Evolutionary conservation across 2,888 invertebrate species (phyloP).

Genomic region (Euphydryas editha): DNA sequence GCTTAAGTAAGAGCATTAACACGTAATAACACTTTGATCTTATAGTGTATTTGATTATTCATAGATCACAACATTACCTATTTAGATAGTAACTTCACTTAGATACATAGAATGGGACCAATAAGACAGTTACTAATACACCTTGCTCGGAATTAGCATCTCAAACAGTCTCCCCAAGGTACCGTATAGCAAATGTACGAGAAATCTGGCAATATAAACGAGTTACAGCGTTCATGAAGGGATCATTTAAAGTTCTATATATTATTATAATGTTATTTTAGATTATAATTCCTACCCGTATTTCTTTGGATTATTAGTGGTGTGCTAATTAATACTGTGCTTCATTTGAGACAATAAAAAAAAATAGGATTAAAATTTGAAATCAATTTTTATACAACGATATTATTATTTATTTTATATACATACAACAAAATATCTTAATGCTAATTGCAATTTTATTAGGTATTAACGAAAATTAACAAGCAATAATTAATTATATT

Average conservation of each 20-base stretch:
- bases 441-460: too few species aligned
- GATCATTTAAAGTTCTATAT: slow-evolving; percentile 16
- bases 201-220: slow-evolving; percentile 65
- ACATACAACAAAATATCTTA: too few species aligned
- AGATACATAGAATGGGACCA: slow-evolving; percentile 54
- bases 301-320: too few species aligned
- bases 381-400: too few species aligned
- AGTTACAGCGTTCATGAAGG: slow-evolving; percentile 11
- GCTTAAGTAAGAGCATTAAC: background rate
- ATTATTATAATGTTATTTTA: too few species aligned
- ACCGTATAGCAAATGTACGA: slow-evolving; percentile 46
- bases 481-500: too few species aligned
- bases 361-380: too few species aligned
- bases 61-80: slow-evolving; percentile 40
- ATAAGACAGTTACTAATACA: slow-evolving; percentile 73
- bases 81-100: slow-evolving; percentile 40
- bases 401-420: too few species aligned
- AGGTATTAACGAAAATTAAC: too few species aligned
- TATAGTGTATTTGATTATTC: slow-evolving; percentile 28
- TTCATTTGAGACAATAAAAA: too few species aligned
- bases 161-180: slow-evolving; percentile 55
- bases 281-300: too few species aligned
- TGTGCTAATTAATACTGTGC: too few species aligned
- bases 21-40: background rate
- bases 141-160: slow-evolving; percentile 74